Percentiles rank a stretch among this genome's conserved stretches.
These are phyloP conservation scores for Cyprinodon tularosa DNA, from an alignment of 2,113 vertebrate genomes.

Conservation along the genomic window DNA sequence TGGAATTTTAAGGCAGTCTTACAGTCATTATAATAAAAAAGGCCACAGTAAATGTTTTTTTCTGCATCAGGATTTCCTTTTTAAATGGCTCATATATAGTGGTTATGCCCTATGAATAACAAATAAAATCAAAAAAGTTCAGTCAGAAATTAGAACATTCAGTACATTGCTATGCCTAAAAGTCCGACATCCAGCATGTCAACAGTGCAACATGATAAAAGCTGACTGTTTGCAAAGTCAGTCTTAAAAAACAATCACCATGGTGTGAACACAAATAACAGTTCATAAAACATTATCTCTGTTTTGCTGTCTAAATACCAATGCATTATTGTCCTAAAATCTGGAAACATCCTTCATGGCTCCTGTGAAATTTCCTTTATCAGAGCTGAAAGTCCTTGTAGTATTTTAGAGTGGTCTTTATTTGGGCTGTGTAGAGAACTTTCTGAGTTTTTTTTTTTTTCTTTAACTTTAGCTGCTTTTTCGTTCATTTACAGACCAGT, in stretches of 20 bases:
- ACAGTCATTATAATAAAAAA: conserved; percentile 13
- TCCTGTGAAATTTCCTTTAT: neutral
- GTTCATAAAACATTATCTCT: neutral
- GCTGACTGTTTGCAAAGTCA: neutral
- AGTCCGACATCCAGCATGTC: neutral
- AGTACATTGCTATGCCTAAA: neutral
- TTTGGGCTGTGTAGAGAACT: neutral
- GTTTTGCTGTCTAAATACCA: neutral
- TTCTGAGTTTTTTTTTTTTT: neutral
- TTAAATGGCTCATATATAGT: conserved; percentile 29
- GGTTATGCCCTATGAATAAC: neutral
- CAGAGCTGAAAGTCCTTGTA: neutral
- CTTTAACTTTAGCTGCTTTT: neutral
- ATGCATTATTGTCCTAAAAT: neutral
- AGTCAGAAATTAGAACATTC: conserved; percentile 5
- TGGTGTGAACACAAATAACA: neutral
- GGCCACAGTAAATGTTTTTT: conserved; percentile 31
- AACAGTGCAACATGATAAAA: neutral
- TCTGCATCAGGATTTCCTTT: conserved; percentile 3
- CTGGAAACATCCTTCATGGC: neutral
- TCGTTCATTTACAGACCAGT: neutral
- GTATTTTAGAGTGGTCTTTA: neutral
- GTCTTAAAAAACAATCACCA: neutral
- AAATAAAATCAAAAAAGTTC: neutral
- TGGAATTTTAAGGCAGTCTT: neutral